These are phyloP conservation scores for Chinchilla lanigera DNA, from an alignment of 2,113 vertebrate species.

Conservation along the genomic window DNA sequence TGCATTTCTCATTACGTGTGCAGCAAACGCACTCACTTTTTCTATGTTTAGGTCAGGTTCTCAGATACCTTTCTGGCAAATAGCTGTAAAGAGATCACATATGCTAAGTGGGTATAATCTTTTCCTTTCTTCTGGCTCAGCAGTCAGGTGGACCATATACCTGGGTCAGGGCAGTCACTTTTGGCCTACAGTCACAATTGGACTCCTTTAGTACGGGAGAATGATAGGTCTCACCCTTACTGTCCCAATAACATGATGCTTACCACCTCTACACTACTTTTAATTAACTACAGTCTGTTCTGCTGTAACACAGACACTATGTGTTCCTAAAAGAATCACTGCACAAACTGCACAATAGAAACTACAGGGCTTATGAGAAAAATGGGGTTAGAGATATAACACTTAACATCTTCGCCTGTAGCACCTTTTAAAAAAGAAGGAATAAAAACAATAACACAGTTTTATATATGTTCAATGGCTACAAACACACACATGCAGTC, in stretches of 20 bases:
- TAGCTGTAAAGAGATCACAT: neutral
- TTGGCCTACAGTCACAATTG: neutral
- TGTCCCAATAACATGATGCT: neutral
- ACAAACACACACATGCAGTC: neutral
- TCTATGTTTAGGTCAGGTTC: neutral
- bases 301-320: neutral
- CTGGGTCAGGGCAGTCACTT: neutral
- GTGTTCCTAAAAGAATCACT: neutral
- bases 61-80: neutral
- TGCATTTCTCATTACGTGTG: neutral
- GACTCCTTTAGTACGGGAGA: neutral
- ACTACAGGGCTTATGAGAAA: neutral
- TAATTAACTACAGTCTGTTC: neutral
- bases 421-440: neutral
- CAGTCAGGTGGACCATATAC: neutral
- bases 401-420: neutral
- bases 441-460: neutral
- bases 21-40: constrained; percentile 18
- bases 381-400: neutral
- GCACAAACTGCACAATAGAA: neutral
- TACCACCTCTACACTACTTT: neutral
- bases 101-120: neutral
- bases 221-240: neutral
- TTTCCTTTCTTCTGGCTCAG: neutral
- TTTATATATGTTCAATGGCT: neutral